Evolutionary conservation across 2,797 vertebrate species (phyloP).

Genomic region (Melanotaenia trifasciata): DNA sequence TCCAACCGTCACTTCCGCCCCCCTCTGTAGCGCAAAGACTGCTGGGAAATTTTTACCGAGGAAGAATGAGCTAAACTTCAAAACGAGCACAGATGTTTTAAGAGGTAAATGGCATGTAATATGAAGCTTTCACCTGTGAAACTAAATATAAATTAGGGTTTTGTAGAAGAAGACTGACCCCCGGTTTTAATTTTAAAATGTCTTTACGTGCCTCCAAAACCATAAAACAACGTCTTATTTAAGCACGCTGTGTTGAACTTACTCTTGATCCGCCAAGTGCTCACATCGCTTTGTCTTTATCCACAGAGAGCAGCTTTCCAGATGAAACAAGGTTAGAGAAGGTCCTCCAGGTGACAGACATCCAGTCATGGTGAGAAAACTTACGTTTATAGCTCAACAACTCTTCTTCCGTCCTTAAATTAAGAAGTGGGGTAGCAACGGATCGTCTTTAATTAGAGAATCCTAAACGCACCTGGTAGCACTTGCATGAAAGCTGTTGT

Average conservation of each 20-base stretch:
- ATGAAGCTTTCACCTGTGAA: fast-evolving
- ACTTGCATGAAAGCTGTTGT: no score
- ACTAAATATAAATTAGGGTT: fast-evolving
- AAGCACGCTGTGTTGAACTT: fast-evolving
- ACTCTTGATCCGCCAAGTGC: fast-evolving
- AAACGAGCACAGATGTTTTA: neutral
- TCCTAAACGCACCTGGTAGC: neutral
- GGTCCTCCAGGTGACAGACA: neutral
- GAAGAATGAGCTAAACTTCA: neutral
- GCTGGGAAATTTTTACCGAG: slow-evolving; percentile 52
- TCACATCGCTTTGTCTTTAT: neutral
- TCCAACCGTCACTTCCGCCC: fast-evolving
- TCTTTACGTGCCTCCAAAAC: neutral
- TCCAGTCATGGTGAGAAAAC: slow-evolving; percentile 51
- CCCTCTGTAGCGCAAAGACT: slow-evolving; percentile 49
- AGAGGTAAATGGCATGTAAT: neutral
- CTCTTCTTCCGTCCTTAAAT: neutral
- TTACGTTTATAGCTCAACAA: neutral
- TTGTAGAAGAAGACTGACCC: neutral
- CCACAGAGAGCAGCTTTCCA: neutral
- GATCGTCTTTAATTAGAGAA: neutral
- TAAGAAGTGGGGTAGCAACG: neutral
- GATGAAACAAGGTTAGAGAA: neutral
- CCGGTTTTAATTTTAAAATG: neutral
- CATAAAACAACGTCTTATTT: fast-evolving